phyloP scores from a whole-genome alignment of 37 sponge, comb jelly and placozoan species.

The Bolinopsis microptera region DNA sequence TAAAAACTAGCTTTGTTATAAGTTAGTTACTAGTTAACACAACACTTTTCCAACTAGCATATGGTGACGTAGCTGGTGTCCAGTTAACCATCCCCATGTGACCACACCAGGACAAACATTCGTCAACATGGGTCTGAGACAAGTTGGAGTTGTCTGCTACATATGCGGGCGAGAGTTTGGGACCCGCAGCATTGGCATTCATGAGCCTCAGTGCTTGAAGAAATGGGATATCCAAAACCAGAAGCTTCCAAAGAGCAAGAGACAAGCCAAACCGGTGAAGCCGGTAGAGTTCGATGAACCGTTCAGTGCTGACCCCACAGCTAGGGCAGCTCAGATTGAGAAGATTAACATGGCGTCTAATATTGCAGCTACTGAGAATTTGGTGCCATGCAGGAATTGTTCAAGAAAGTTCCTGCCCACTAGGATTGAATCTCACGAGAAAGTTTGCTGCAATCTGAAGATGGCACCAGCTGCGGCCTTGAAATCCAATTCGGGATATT shows the following conservation, averaged over 20 bases:
- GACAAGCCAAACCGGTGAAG: conserved; percentile 72
- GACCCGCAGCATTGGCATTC: conserved; percentile 73
- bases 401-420: conserved; percentile 74
- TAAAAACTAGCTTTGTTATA: too few species aligned
- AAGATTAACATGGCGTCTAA: conserved; percentile 64
- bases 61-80: background rate
- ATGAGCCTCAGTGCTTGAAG: conserved; percentile 82
- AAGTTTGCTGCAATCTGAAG: conserved; percentile 69
- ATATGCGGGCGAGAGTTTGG: conserved; percentile 84
- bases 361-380: conserved; percentile 67
- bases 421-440: conserved; percentile 70
- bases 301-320: conserved; percentile 11
- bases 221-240: conserved; percentile 71
- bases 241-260: conserved; percentile 67
- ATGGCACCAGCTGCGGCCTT: background rate
- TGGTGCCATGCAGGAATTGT: conserved; percentile 77
- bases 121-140: background rate
- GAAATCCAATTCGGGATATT: background rate
- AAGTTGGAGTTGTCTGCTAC: conserved; percentile 71
- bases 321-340: conserved; percentile 41
- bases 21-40: too few species aligned
- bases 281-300: conserved; percentile 52
- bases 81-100: too few species aligned
- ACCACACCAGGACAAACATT: too few species aligned
- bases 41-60: background rate